Base-by-base conservation (phyloP, 1,140 invertebrate genomes). In the Eciton burchellii region DNA sequence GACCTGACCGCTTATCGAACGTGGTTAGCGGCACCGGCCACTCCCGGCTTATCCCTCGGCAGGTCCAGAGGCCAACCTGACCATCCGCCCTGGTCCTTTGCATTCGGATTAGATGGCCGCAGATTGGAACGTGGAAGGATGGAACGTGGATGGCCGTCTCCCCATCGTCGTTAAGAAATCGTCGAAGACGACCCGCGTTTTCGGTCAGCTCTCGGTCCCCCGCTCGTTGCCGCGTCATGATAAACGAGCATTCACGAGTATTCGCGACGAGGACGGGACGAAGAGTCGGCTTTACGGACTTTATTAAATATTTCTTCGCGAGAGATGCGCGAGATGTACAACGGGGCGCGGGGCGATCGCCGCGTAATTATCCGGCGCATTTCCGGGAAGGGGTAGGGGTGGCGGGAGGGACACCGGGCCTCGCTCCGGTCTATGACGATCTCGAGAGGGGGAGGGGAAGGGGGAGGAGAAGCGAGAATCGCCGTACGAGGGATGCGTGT, bases 1-100 rank as follows among this genome's bases (percentile, higher is more conserved):
- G 84, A 88, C 84, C 86, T 68, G 74, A 88, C 86, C 87, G 87
- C 87, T 88, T 88, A 88, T 88, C 87, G 86, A 88, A 88, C 86
- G 84, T 85, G 87, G 87, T 88, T 88, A 82, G 81, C 74, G 73
- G 73, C 65, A 81, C 77, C 81, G 83, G 87, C 84, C 86, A 81
- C 86, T 88, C 86, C 77, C 86, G 86, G 86, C 85, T 88, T 88
- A 88, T 88, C 87, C 87, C 86, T 63, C 43, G 88, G 87, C 86
- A 88, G 86, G 82, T 76, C 76, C 85, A 79, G 52, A 85, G 77
- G 85, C 82, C 72, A 56, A 74, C 81, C 82, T 73, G 85, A 86
- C 85, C 86, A 86, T 86, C 84, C 83, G 74, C 70, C 63, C 74
- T 54, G 74, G 63, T 12, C 74, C 74, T 79, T 79, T 79, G 63